Evolutionary conservation across 2,113 vertebrate species (phyloP).

Genomic region (Strigops habroptila): DNA sequence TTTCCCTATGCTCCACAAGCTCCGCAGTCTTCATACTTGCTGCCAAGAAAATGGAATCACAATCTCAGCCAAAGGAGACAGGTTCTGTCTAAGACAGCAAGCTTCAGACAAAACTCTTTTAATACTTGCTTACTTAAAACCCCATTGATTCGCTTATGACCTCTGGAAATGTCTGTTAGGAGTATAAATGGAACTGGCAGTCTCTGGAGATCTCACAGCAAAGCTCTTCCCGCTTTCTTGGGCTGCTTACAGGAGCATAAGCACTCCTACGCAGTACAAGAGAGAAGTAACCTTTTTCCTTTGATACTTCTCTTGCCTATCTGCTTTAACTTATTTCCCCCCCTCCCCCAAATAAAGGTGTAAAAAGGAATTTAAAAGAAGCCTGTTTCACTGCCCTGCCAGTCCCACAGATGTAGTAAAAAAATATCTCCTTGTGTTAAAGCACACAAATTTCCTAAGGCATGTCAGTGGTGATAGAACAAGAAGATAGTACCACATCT

Average conservation of each 20-base stretch:
- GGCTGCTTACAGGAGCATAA: not conserved
- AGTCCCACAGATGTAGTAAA: not conserved
- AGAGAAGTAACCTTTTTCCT: not conserved
- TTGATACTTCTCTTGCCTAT: not conserved
- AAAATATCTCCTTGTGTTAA: not conserved
- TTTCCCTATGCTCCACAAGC: not conserved
- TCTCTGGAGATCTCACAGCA: not conserved
- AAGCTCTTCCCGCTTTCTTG: not conserved
- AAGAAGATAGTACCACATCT: not conserved
- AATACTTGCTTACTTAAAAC: not conserved
- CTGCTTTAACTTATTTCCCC: not conserved
- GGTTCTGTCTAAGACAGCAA: not conserved
- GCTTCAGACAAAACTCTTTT: not conserved
- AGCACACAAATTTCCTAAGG: not conserved
- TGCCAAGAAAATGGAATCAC: not conserved
- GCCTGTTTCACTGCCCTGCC: not conserved
- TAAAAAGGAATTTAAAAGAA: not conserved
- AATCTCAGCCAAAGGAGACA: not conserved
- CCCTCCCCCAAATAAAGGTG: not conserved
- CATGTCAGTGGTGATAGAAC: not conserved
- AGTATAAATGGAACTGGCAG: not conserved
- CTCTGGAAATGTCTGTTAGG: not conserved
- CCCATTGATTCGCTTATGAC: not conserved
- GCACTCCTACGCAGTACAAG: not conserved
- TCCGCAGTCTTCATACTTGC: not conserved